These are phyloP conservation scores for Tachypleus tridentatus DNA, from an alignment of 1,140 invertebrate genomes.

Conservation along the genomic window DNA sequence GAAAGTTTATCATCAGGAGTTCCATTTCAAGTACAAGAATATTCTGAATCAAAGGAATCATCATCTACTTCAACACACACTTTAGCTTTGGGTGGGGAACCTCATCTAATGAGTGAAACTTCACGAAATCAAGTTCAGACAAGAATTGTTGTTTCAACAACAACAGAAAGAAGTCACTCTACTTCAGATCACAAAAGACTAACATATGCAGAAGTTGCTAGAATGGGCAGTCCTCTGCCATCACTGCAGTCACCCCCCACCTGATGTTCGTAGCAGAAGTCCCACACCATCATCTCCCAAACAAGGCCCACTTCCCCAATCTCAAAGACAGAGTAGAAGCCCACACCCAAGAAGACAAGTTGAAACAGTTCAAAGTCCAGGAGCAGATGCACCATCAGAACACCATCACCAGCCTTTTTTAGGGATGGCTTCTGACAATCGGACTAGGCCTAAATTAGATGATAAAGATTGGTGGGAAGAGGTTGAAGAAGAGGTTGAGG, in stretches of 20 bases:
- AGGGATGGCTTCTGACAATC: constrained; percentile 18
- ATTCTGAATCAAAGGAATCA: constrained; percentile 13
- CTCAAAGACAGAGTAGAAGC: too few relatives aligned
- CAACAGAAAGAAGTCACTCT: too few relatives aligned
- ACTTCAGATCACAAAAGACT: constrained; percentile 10
- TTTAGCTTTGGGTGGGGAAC: constrained; percentile 9
- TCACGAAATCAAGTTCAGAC: constrained; percentile 16
- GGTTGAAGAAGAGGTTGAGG: neutral
- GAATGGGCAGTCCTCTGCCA: constrained; percentile 12
- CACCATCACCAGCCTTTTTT: constrained; percentile 18
- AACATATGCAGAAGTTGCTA: constrained; percentile 20
- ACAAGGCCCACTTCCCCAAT: constrained; percentile 2
- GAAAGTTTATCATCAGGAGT: too few relatives aligned
- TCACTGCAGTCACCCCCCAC: too few relatives aligned
- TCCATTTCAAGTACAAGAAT: constrained; percentile 6
- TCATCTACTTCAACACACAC: constrained; percentile 14
- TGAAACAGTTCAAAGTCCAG: too few relatives aligned
- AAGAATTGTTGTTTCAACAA: constrained; percentile 3
- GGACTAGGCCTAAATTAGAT: constrained; percentile 17
- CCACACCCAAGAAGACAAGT: too few relatives aligned
- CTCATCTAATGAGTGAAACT: constrained; percentile 13
- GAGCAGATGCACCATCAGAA: too few relatives aligned
- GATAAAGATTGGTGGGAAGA: constrained; percentile 7
- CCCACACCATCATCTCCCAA: constrained; percentile 1
- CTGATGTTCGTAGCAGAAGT: constrained; percentile 1